Evolutionary conservation across 1,140 invertebrate genomes (phyloP), one percentile per base, ranked within the genome.

Genomic region (Drosophila sturtevanti): DNA sequence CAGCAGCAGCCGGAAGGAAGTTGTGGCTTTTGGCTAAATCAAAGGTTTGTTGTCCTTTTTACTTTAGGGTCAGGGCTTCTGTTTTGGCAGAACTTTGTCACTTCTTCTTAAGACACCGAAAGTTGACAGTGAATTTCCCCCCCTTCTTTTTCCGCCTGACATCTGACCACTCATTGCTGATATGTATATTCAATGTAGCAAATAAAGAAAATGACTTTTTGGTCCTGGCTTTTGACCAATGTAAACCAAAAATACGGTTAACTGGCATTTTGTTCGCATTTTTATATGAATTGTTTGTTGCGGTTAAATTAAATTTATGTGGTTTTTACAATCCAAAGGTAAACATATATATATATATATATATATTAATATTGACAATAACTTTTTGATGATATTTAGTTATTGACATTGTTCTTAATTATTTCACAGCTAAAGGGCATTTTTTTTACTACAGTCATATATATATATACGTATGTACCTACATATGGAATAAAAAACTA

Each of bases 1-100:
- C 6, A 1, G 0, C 5, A 6, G 27, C 27, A 31, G 6, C 27
- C 27, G 27, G 27, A 31, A 31, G 27, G 27, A 31, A 71, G 68
- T 63, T 72, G 70, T 21, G 70, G 69, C 69, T 69, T 65, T 44
- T 31, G 16, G 35, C 35, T 24, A 24, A 64, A 68, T 68, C 66
- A 37, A 61, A 61, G 66, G 48, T 54, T 41, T 16, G 24, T 60
- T 60, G 12, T 51, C 44, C 27, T 31, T 24, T 67, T 12, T 18
- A 16, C 16, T 34, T 62, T 37, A n/a, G 24, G 11, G 51, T 10
- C 14, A 38, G 60, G 22, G 7, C 52, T 31, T 31, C 27, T 31
- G 4, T 31, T 31, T 31, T 31, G 27, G 27, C 27, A 22, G 21
- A 44, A 74, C 72, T 73, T 73, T 74, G 69, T 66, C 70, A 31